phyloP scores from a whole-genome alignment of 30 jellyfish, hydroid and myxozoan genomes.

The Catostylus mosaicus region DNA sequence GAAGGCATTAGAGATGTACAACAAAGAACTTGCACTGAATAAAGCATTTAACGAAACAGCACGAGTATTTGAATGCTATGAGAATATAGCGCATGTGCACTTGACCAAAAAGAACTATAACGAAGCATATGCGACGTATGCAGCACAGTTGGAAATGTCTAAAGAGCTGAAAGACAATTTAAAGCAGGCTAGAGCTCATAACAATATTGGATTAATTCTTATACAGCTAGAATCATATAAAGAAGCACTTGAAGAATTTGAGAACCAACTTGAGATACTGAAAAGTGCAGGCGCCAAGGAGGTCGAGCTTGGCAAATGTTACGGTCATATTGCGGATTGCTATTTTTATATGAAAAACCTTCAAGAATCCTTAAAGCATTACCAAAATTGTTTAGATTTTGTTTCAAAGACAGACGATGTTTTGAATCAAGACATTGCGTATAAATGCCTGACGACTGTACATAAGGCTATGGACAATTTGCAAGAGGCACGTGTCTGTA shows the following conservation, averaged over 20 bases:
- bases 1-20: conserved; percentile 68
- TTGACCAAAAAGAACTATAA: conserved; percentile 64
- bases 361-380: conserved; percentile 67
- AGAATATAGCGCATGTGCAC: conserved; percentile 68
- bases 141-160: conserved; percentile 73
- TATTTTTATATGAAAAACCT: conserved; percentile 39
- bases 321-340: conserved; percentile 77
- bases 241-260: conserved; percentile 62
- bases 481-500: conserved; percentile 85
- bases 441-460: conserved; percentile 49
- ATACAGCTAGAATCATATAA: conserved; percentile 37
- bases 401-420: conserved; percentile 48
- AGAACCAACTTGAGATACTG: conserved; percentile 50
- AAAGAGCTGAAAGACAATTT: conserved; percentile 22
- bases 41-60: conserved; percentile 45
- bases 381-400: conserved; percentile 50
- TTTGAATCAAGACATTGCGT: conserved; percentile 78
- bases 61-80: conserved; percentile 58
- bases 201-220: conserved; percentile 38
- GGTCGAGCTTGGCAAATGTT: conserved; percentile 60
- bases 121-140: conserved; percentile 73
- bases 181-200: conserved; percentile 54
- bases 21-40: conserved; percentile 55
- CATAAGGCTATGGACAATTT: conserved; percentile 61
- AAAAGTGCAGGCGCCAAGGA: conserved; percentile 6